A percentile compares a stretch with the other conserved stretches of the same genome.
Conservation (phyloP, 1,140 invertebrate species). For the Drosophila malerkotliana region DNA sequence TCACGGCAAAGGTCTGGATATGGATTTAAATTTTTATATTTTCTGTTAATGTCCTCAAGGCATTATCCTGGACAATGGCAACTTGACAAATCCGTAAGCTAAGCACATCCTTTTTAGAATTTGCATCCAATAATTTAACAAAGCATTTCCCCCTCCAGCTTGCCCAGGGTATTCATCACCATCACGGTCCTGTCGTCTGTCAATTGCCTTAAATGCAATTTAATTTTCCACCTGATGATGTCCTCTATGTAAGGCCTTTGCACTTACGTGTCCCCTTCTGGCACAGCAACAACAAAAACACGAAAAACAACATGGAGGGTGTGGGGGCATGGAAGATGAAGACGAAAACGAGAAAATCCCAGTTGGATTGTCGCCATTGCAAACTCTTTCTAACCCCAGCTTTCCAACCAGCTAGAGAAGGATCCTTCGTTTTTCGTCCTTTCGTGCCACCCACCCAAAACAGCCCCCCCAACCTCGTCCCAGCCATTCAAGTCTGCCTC, state of each 20-base stretch:
- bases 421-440: slow-evolving; percentile 33
- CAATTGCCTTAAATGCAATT: slow-evolving; percentile 64
- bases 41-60: neutral
- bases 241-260: slow-evolving; percentile 41
- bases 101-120: slow-evolving; percentile 2
- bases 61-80: slow-evolving; percentile 10
- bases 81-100: slow-evolving; percentile 13
- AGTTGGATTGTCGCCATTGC: slow-evolving; percentile 54
- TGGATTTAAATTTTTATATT: neutral
- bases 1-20: neutral
- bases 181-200: slow-evolving; percentile 35
- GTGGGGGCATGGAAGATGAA: neutral
- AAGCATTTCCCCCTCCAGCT: slow-evolving; percentile 3
- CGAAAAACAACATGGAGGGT: slow-evolving; percentile 11
- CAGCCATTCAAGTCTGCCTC: slow-evolving; percentile 19
- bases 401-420: slow-evolving; percentile 13
- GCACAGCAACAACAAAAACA: slow-evolving; percentile 26
- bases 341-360: slow-evolving; percentile 57
- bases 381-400: slow-evolving; percentile 36
- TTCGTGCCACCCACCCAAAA: slow-evolving; percentile 24
- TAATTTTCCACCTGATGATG: slow-evolving; percentile 62
- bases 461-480: neutral
- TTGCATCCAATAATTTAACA: slow-evolving; percentile 35
- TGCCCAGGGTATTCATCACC: slow-evolving; percentile 21
- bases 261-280: slow-evolving; percentile 28